Evolutionary conservation across 2,888 invertebrate species (phyloP), one percentile per base, ranked within the genome.

Genomic region (Drosophila cognata): DNA sequence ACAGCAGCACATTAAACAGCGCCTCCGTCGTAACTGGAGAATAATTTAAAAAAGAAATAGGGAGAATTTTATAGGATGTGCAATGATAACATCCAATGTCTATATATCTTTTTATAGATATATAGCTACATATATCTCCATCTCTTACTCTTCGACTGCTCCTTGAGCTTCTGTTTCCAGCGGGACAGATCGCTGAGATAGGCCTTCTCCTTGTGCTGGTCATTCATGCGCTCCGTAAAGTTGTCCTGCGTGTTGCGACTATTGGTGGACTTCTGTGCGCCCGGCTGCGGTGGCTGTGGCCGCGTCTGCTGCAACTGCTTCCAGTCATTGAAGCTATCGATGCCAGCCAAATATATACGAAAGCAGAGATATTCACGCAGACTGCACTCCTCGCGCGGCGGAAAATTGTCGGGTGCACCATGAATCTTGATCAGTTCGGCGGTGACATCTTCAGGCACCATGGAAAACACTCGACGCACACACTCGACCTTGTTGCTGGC

Each of bases 291-390:
- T 74, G 95, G 95, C 63, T 94, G 94, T 0, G 98, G 99, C 1
- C 95, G 96, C 89, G 97, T 96, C 90, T 97, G 96, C 81, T 95
- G 97, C 89, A 97, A 96, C 78, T 96, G 95, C 82, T 97, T 97
- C 98, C 98, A 99, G 84, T 97, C 96, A 76, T 96, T 96, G 93
- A 98, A 98, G 10, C 96, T 95, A 92, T 98, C 97, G 72, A 97
- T 94, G 5, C 97, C 98, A 88, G 97, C 96, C 79, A 99, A 94
- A 92, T 98, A 99, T 0, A 97, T 95, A 93, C 97, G 96, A 89
- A 97, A 95, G 92, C 98, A 97, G 38, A 98, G 94, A 93, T 97
- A 97, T 92, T 99, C 98, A 80, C 97, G 95, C 62, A 98, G 78
- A 52, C 92, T 92, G 57, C 93, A 93, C 79, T 94, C 94, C 74